These are phyloP conservation scores for Vollenhovia emeryi DNA, from an alignment of 1,140 invertebrate species.

Conservation along the genomic window DNA sequence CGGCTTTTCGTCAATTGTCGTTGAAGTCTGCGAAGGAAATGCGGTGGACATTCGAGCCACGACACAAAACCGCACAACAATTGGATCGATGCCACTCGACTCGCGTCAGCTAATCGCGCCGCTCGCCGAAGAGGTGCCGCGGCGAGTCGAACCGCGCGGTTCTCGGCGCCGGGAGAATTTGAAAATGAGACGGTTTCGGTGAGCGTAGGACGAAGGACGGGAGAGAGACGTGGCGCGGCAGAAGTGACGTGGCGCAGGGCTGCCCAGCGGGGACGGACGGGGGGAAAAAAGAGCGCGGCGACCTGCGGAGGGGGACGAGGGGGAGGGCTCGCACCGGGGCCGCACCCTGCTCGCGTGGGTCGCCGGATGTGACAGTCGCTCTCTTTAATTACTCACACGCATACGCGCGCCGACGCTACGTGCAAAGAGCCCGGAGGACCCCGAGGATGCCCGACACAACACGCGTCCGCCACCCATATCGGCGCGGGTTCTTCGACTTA, in stretches of 20 bases:
- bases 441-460: slow-evolving; percentile 66
- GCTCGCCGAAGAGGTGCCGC: slow-evolving; percentile 53
- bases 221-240: slow-evolving; percentile 29
- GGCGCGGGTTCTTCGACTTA: slow-evolving; percentile 53
- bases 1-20: neutral
- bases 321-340: slow-evolving; percentile 67
- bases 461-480: slow-evolving; percentile 62
- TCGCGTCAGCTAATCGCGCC: neutral
- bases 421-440: slow-evolving; percentile 58
- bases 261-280: slow-evolving; percentile 34
- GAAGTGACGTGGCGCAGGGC: slow-evolving; percentile 66
- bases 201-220: slow-evolving; percentile 38
- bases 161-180: slow-evolving; percentile 23
- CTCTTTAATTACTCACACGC: slow-evolving; percentile 85
- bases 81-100: slow-evolving; percentile 1
- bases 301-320: slow-evolving; percentile 39
- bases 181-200: slow-evolving; percentile 56
- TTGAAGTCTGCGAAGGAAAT: neutral
- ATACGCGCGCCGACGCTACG: slow-evolving; percentile 69
- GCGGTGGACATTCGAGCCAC: neutral
- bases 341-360: slow-evolving; percentile 85
- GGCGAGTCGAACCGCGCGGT: slow-evolving; percentile 31
- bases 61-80: slow-evolving; percentile 26
- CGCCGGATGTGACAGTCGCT: slow-evolving; percentile 85
- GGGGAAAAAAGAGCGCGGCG: slow-evolving; percentile 51